Evolutionary conservation across 2,888 invertebrate species (phyloP).

Genomic region (Altica lythri): DNA sequence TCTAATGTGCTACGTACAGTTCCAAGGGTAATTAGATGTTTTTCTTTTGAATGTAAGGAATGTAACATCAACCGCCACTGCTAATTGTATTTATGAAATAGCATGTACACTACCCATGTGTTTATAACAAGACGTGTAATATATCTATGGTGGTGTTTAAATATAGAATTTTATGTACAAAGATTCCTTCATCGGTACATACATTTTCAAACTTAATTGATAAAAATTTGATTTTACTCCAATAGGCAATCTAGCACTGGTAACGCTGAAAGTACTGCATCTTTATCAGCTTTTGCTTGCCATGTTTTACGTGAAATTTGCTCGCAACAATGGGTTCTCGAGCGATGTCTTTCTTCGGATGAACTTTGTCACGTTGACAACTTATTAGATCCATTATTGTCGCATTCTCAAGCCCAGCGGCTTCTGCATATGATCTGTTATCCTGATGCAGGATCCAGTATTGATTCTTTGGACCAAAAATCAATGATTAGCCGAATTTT

Average conservation of each 20-base stretch:
- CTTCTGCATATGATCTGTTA: slow-evolving; percentile 95
- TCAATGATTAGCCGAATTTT: slow-evolving; percentile 85
- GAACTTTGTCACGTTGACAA: slow-evolving; percentile 87
- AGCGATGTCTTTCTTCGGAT: slow-evolving; percentile 91
- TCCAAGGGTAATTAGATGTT: too few relatives aligned
- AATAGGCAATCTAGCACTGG: slow-evolving; percentile 57
- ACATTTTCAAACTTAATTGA: too few relatives aligned
- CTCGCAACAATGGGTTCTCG: slow-evolving; percentile 95
- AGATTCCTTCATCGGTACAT: too few relatives aligned
- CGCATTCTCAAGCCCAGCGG: slow-evolving; percentile 85
- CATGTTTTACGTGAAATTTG: slow-evolving; percentile 93
- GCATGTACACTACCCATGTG: too few relatives aligned
- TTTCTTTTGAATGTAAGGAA: too few relatives aligned
- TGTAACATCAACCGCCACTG: too few relatives aligned
- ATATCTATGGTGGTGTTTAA: too few relatives aligned
- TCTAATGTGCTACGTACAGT: too few relatives aligned
- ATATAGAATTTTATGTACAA: too few relatives aligned
- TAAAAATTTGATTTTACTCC: too few relatives aligned
- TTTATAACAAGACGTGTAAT: too few relatives aligned
- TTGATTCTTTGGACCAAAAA: slow-evolving; percentile 83
- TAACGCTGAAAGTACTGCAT: slow-evolving; percentile 69
- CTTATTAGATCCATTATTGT: slow-evolving; percentile 86
- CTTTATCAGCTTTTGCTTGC: slow-evolving; percentile 86
- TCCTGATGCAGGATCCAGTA: slow-evolving; percentile 80
- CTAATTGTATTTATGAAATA: too few relatives aligned